Conservation (phyloP, 2,888 invertebrate species). For the Nebria brevicollis region DNA sequence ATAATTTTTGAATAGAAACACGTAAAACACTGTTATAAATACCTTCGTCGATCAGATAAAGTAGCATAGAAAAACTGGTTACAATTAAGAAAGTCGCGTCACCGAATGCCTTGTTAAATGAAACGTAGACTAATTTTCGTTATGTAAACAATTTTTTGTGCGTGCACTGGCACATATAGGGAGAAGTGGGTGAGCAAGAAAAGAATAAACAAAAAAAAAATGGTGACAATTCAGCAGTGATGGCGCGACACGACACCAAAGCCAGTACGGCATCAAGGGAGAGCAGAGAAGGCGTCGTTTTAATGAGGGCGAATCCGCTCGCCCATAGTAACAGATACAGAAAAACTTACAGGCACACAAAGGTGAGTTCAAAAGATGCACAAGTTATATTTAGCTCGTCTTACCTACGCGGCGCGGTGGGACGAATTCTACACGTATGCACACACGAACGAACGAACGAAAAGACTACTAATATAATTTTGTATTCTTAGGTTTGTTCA, state of each 20-base stretch:
- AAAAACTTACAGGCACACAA: conserved; percentile 25
- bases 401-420: conserved; percentile 34
- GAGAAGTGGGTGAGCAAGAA: not conserved
- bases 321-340: conserved; percentile 7
- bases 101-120: conserved; percentile 49
- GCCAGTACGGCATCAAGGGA: conserved; percentile 19
- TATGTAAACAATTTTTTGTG: conserved; percentile 50
- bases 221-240: conserved; percentile 26
- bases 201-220: conserved; percentile 20
- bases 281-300: conserved; percentile 26
- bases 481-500: too few species aligned
- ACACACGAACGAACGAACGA: not conserved
- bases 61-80: conserved; percentile 21
- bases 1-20: too few species aligned
- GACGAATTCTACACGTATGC: not conserved
- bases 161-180: not conserved
- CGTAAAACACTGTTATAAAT: not conserved
- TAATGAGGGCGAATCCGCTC: conserved; percentile 39
- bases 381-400: conserved; percentile 29
- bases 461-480: not conserved
- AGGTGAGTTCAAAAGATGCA: conserved; percentile 27
- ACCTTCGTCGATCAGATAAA: not conserved
- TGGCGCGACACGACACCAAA: conserved; percentile 30
- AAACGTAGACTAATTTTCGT: conserved; percentile 50
- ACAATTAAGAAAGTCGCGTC: conserved; percentile 39